A percentile compares a stretch with the other conserved stretches of the same genome.
Conservation (phyloP, 2,797 vertebrate genomes). For the Mareca strepera region DNA sequence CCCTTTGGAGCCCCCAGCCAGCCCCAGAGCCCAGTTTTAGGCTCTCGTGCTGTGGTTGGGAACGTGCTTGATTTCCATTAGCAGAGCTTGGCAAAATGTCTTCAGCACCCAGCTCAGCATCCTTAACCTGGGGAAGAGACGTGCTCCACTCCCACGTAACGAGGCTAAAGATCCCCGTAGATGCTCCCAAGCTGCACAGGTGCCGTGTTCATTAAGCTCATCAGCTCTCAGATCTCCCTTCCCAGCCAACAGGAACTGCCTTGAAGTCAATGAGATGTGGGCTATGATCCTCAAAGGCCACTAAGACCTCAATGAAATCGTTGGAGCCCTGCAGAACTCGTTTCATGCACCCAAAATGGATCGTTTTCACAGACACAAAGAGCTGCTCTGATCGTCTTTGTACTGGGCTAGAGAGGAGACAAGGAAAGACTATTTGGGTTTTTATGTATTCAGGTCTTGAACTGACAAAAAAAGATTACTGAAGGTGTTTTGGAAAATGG, state of each 20-base stretch:
- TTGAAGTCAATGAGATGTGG: slow-evolving; percentile 21
- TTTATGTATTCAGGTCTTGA: neutral
- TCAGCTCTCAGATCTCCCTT: slow-evolving; percentile 11
- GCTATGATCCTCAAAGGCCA: neutral
- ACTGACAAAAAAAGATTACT: neutral
- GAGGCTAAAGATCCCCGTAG: neutral
- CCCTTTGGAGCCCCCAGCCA: neutral
- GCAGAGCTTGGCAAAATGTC: neutral
- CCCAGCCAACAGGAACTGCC: slow-evolving; percentile 27
- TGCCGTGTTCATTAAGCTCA: neutral
- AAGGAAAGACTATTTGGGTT: neutral
- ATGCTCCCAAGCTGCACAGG: neutral
- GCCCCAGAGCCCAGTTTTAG: neutral
- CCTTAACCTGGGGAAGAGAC: neutral
- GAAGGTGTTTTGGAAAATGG: neutral
- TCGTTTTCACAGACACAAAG: neutral
- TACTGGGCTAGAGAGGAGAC: neutral
- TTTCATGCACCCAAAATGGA: neutral
- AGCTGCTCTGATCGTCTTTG: neutral
- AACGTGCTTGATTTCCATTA: neutral
- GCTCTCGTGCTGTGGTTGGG: neutral
- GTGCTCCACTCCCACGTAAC: accelerated
- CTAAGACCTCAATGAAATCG: neutral
- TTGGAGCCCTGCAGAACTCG: slow-evolving; percentile 12
- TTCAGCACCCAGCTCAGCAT: accelerated